These are phyloP conservation scores for Vespertilio murinus DNA, from an alignment of 2,797 vertebrate genomes.

Conservation along the genomic window DNA sequence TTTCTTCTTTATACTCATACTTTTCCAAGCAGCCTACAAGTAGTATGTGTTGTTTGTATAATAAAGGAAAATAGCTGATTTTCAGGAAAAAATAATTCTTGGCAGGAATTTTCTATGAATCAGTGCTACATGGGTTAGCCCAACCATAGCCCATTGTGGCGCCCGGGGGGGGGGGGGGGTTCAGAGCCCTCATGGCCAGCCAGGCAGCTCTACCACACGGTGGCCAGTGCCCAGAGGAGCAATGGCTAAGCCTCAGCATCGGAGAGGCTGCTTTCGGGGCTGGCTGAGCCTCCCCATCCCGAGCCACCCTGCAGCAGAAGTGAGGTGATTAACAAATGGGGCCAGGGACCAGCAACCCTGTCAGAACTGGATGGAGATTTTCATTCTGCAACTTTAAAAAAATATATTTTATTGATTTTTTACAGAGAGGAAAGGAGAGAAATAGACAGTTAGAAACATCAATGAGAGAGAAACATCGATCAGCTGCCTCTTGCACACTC, in stretches of 20 bases:
- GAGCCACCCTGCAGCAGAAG: background rate
- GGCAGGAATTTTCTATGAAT: background rate
- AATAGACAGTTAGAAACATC: too few species aligned
- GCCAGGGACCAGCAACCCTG: background rate
- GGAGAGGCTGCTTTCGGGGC: background rate
- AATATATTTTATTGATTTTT: too few species aligned
- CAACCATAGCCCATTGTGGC: background rate
- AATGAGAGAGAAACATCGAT: too few species aligned
- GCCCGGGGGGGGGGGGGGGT: too few species aligned
- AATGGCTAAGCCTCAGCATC: background rate
- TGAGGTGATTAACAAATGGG: background rate
- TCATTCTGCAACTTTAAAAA: background rate
- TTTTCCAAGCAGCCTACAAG: background rate
- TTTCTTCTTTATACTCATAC: background rate
- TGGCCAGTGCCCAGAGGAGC: background rate
- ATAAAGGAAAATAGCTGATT: constrained; percentile 4
- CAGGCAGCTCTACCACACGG: background rate
- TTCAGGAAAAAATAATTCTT: background rate
- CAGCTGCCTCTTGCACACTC: too few species aligned
- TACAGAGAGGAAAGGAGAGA: too few species aligned
- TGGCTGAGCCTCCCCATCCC: too few species aligned
- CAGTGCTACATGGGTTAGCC: background rate
- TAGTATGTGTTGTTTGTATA: background rate
- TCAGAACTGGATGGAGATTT: background rate
- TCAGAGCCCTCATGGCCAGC: background rate